Conservation (phyloP, 23 tunicate species). For the Ciona savignyi region DNA sequence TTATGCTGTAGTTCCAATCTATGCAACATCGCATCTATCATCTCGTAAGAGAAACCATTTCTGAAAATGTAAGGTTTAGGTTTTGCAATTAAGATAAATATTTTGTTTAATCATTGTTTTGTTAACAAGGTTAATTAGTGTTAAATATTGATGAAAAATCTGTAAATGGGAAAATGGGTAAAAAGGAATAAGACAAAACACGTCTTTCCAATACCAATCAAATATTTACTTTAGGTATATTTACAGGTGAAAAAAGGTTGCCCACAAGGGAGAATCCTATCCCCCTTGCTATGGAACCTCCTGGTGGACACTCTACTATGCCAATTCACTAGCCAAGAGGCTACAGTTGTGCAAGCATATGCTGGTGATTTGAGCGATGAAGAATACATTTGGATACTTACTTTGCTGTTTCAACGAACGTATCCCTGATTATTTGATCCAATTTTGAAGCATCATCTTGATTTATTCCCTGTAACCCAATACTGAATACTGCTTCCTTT, state of each 20-base stretch:
- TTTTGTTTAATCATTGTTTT: too few species aligned
- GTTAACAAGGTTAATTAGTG: too few species aligned
- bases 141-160: too few species aligned
- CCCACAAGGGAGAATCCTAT: too few species aligned
- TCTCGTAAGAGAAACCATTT: constrained; percentile 77
- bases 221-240: background rate
- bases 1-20: constrained; percentile 66
- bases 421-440: constrained; percentile 35
- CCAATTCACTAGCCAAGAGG: too few species aligned
- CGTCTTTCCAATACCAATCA: too few species aligned
- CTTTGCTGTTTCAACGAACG: constrained; percentile 27
- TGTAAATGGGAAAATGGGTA: too few species aligned
- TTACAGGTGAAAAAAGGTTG: background rate
- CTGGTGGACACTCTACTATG: too few species aligned
- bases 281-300: too few species aligned
- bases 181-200: too few species aligned
- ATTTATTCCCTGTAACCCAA: constrained; percentile 74
- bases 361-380: background rate
- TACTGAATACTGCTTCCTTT: constrained; percentile 60
- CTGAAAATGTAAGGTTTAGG: constrained; percentile 5
- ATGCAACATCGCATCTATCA: constrained; percentile 83
- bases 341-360: background rate
- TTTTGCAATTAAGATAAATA: too few species aligned
- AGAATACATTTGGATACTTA: background rate
- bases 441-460: constrained; percentile 38